Percentiles rank a stretch among this genome's conserved stretches.
Evolutionary conservation across 2,888 invertebrate genomes (phyloP).

Genomic region (Abrostola triplasia): DNA sequence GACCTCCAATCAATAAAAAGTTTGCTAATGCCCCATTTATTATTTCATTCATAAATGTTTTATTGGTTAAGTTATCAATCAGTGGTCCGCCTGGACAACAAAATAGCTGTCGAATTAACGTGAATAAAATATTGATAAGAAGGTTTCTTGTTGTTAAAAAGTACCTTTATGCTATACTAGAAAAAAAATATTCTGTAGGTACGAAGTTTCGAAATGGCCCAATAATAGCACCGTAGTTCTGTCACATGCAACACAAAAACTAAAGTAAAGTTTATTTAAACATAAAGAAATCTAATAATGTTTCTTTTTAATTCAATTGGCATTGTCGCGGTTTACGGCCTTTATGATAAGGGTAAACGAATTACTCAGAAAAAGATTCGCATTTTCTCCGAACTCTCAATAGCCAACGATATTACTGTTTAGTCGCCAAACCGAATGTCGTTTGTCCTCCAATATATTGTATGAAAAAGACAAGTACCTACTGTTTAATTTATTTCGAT

Average conservation of each 20-base stretch:
- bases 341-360: conserved; percentile 70
- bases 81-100: too few relatives aligned
- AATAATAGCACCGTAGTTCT: too few relatives aligned
- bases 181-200: too few relatives aligned
- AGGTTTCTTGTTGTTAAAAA: too few relatives aligned
- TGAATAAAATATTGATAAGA: too few relatives aligned
- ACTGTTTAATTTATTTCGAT: background rate
- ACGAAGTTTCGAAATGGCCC: too few relatives aligned
- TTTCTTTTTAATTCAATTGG: conserved; percentile 3
- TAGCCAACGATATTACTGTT: conserved; percentile 21
- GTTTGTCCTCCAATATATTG: background rate
- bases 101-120: too few relatives aligned
- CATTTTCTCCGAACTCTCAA: conserved; percentile 40
- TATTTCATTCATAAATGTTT: too few relatives aligned
- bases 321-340: conserved; percentile 58
- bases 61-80: too few relatives aligned
- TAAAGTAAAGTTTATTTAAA: background rate
- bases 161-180: too few relatives aligned
- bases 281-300: conserved; percentile 3
- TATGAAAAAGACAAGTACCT: background rate
- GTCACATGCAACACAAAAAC: background rate
- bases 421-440: background rate
- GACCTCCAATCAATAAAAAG: background rate
- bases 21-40: background rate
- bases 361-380: conserved; percentile 64